Conservation (phyloP, 2,888 invertebrate species). For the Pseudococcus longispinus region DNA sequence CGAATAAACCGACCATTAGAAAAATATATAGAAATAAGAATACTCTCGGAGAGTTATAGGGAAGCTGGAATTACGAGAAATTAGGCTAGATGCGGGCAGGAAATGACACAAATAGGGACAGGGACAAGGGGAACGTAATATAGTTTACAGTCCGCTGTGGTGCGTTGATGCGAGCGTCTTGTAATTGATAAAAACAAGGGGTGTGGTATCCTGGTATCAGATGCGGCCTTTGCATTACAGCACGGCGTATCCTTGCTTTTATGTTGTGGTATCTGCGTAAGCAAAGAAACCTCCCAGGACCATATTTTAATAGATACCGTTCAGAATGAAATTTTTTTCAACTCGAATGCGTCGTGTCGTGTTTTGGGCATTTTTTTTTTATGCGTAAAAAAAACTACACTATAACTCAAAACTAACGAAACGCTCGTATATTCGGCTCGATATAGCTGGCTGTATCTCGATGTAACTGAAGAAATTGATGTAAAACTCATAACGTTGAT, state of each 20-base stretch:
- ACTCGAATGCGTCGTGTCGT: background rate
- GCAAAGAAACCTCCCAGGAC: background rate
- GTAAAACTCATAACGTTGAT: background rate
- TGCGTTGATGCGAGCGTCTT: background rate
- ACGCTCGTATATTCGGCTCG: background rate
- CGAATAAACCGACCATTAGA: background rate
- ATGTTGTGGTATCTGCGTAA: background rate
- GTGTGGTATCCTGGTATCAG: constrained; percentile 20
- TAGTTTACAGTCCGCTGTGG: background rate
- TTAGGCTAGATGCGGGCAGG: background rate
- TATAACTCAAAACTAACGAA: background rate
- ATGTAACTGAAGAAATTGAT: background rate
- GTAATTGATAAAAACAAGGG: constrained; percentile 14
- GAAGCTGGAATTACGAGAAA: background rate
- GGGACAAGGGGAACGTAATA: background rate
- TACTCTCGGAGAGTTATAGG: background rate
- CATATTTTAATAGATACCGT: background rate
- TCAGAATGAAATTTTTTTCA: constrained; percentile 7
- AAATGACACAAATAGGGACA: background rate
- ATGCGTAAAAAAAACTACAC: background rate
- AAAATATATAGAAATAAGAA: background rate
- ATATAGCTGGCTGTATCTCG: background rate
- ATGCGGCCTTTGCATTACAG: background rate
- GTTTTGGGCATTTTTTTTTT: background rate
- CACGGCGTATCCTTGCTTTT: background rate